Evolutionary conservation across 2,888 invertebrate genomes (phyloP).

Genomic region (Temnothorax ravouxi): DNA sequence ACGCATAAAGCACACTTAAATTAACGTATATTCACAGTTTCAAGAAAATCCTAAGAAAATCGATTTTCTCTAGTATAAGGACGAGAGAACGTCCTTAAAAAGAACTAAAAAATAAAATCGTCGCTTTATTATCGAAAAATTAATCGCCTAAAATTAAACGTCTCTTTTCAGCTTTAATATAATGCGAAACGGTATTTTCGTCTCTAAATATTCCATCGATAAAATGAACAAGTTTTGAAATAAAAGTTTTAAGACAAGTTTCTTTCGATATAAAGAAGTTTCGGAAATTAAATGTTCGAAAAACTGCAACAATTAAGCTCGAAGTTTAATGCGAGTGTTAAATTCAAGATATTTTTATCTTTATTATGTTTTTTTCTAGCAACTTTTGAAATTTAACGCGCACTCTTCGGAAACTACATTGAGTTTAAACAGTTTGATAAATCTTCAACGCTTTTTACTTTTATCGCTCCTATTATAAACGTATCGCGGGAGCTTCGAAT

Average conservation of each 20-base stretch:
- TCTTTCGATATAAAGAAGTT: background rate
- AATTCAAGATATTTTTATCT: background rate
- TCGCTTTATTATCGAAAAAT: background rate
- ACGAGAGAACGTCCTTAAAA: too few species aligned
- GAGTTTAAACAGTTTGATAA: background rate
- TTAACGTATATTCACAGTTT: too few species aligned
- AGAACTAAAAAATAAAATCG: background rate
- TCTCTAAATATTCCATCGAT: background rate
- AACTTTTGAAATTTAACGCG: constrained; percentile 16
- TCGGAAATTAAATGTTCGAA: constrained; percentile 11
- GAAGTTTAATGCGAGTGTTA: background rate
- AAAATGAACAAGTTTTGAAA: background rate
- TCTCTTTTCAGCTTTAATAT: background rate
- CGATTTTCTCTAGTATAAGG: too few species aligned
- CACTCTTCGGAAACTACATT: background rate
- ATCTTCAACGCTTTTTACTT: constrained; percentile 1
- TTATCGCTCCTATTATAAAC: background rate
- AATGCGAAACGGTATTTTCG: background rate
- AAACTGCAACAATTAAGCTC: background rate
- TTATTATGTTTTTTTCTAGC: background rate
- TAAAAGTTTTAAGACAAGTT: background rate
- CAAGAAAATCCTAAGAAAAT: too few species aligned
- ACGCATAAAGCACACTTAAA: too few species aligned
- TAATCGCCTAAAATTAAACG: too few species aligned
- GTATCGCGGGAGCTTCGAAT: background rate